Percentiles rank a stretch among this genome's conserved stretches.
Evolutionary conservation across 2,888 invertebrate genomes (phyloP).

Genomic region (Tetrapedia diversipes): DNA sequence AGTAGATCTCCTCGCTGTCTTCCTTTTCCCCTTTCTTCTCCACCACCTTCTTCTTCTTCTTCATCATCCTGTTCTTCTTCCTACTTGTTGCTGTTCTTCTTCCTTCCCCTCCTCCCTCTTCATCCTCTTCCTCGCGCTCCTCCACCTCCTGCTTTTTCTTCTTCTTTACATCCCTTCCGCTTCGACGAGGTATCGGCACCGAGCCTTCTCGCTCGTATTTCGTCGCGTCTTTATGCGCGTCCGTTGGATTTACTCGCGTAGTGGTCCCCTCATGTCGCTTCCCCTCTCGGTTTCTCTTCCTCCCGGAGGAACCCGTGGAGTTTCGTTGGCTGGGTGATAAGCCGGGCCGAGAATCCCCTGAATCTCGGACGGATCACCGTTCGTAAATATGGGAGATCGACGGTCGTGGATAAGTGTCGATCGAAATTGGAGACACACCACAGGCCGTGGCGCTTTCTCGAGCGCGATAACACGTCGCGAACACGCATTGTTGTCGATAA

Average conservation of each 20-base stretch:
- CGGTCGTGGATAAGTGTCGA: conserved; percentile 55
- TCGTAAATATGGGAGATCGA: conserved; percentile 59
- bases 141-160: conserved; percentile 21
- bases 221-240: conserved; percentile 69
- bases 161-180: conserved; percentile 31
- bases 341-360: conserved; percentile 30
- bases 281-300: conserved; percentile 16
- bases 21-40: conserved; percentile 10
- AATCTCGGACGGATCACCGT: conserved; percentile 48
- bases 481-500: conserved; percentile 24
- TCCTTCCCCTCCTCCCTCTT: conserved; percentile 13
- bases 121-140: not conserved
- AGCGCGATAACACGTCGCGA: conserved; percentile 17
- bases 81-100: conserved; percentile 13
- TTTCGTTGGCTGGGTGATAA: conserved; percentile 48
- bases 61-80: conserved; percentile 3
- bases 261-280: no score
- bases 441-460: conserved; percentile 14
- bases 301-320: conserved; percentile 6
- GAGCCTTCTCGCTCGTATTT: conserved; percentile 65
- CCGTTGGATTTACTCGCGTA: conserved; percentile 59
- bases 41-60: conserved; percentile 2
- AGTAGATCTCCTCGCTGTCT: conserved; percentile 53
- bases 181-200: conserved; percentile 60
- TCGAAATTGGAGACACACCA: conserved; percentile 62